Percentiles rank a stretch among this genome's conserved stretches.
These are phyloP conservation scores for Drosophila ohnishii DNA, from an alignment of 1,140 invertebrate species.

Conservation along the genomic window DNA sequence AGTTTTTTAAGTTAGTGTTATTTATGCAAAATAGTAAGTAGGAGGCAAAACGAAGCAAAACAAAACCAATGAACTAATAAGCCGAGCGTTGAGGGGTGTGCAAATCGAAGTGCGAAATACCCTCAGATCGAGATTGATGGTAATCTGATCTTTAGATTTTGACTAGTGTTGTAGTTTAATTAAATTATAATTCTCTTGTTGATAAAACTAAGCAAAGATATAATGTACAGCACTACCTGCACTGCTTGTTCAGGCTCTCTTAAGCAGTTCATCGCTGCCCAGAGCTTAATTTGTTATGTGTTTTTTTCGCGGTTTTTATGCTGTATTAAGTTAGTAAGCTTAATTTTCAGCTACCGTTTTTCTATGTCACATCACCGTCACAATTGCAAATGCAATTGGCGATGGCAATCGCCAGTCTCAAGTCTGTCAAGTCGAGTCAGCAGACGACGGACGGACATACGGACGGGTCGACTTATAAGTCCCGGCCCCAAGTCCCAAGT, in stretches of 20 bases:
- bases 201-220: no score
- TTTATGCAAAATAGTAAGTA: conserved; percentile 63
- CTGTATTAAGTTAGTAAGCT: conserved; percentile 21
- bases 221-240: neutral
- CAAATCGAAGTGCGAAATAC: conserved; percentile 13
- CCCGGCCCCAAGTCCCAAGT: conserved; percentile 33
- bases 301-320: conserved; percentile 2
- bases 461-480: conserved; percentile 43
- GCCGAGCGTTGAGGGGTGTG: conserved; percentile 1
- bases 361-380: conserved; percentile 24
- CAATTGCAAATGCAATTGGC: conserved; percentile 24
- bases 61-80: conserved; percentile 28
- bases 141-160: neutral
- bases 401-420: conserved; percentile 39
- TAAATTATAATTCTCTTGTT: neutral
- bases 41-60: conserved; percentile 22
- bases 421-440: conserved; percentile 30
- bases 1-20: conserved; percentile 79
- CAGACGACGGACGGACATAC: neutral
- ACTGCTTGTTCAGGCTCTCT: neutral
- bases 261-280: conserved; percentile 1
- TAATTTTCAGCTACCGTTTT: conserved; percentile 16
- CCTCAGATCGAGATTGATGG: neutral
- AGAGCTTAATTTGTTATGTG: neutral
- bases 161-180: neutral